Evolutionary conservation across 1,140 invertebrate genomes (phyloP), one percentile per base, ranked within the genome.

Genomic region (Pseudomyrmex gracilis): DNA sequence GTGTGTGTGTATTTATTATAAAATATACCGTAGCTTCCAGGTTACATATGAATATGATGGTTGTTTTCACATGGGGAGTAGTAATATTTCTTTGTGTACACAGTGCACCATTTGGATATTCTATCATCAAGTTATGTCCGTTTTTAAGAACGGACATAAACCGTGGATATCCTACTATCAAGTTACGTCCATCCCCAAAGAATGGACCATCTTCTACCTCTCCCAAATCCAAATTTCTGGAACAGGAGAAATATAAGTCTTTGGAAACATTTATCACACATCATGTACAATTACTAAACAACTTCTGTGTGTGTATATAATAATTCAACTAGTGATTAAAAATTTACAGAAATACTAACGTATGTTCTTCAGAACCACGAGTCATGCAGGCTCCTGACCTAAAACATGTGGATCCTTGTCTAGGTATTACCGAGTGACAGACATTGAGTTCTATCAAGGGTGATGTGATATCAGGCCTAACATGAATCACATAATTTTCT

Each of bases 31-130:
- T 84, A 78, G 91, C 85, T 78, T 89, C 45, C 7, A 90, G 80
- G 85, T 93, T 88, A 83, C 94, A 94, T n/a, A 85, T 85, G 82
- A 94, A 94, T 68, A 22, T 76, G 60, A 94, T 92, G 22, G 90
- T 91, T 1, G 92, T 92, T 82, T 87, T 67, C 51, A 88, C 82
- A 47, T 92, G 66, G 53, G 47, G 66, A 24, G 0, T 7, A 49
- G 12, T 7, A 43, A 34, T 24, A 45, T 64, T 47, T 13, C 15
- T 4, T 1, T 8, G 20, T 51, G 10, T 20, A 64, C 92, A 93
- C 0, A 93, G 13, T 47, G 9, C 45, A 22, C 93, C 93, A 34
- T 83, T 8, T 10, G 86, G 47, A 55, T 94, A 94, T n/a, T 78
- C 85, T 49, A 94, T 34, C 80, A 34, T 34, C 34, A 34, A 84